Conservation (phyloP, 2,888 invertebrate species). For the Ferdinandea cuprea region DNA sequence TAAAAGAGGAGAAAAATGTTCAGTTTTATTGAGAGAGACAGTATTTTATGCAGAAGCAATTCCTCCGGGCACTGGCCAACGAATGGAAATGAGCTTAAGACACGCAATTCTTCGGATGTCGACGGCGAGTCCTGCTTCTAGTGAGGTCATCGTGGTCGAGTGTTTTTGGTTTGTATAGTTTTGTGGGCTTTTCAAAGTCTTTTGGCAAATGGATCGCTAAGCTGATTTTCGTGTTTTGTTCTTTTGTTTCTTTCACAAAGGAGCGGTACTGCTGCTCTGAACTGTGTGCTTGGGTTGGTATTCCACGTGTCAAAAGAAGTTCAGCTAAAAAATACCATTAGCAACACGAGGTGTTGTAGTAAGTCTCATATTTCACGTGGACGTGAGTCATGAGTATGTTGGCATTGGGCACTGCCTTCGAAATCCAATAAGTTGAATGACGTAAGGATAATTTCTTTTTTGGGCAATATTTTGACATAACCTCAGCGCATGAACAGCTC, state of each 20-base stretch:
- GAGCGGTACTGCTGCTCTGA: neutral
- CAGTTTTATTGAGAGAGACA: conserved; percentile 3
- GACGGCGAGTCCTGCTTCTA: conserved; percentile 3
- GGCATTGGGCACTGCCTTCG: neutral
- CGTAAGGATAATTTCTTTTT: neutral
- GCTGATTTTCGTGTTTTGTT: conserved; percentile 8
- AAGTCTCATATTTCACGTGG: conserved; percentile 24
- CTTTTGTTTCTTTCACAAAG: neutral
- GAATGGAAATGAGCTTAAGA: conserved; percentile 38
- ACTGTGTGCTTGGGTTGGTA: neutral
- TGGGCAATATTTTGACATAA: no score
- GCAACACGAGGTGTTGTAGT: conserved; percentile 15
- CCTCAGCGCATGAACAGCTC: no score
- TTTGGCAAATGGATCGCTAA: neutral
- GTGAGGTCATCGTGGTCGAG: conserved; percentile 38
- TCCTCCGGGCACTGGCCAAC: neutral
- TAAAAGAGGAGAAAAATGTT: conserved; percentile 2
- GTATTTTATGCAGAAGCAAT: conserved; percentile 6
- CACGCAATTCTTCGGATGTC: conserved; percentile 48
- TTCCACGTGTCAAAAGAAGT: neutral
- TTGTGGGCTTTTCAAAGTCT: neutral
- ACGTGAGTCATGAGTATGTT: conserved; percentile 13
- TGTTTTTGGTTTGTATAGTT: neutral
- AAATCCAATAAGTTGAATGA: conserved; percentile 10
- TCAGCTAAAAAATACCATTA: conserved; percentile 16